A percentile compares a stretch with the other conserved stretches of the same genome.
phyloP scores from a whole-genome alignment of 2,797 vertebrate genomes.

The Neostethus bicornis region DNA sequence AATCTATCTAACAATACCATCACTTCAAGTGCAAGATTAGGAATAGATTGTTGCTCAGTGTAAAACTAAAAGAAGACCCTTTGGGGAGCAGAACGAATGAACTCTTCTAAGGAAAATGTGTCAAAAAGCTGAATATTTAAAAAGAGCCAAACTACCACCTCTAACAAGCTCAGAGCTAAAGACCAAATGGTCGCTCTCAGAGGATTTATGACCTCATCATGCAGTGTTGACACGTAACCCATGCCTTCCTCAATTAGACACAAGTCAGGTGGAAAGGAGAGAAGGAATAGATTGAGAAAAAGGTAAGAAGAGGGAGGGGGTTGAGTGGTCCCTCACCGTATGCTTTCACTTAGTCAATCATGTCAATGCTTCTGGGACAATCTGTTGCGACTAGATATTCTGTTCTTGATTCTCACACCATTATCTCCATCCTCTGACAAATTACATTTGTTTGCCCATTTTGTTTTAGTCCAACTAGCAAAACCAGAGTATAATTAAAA shows the following conservation, averaged over 20 bases:
- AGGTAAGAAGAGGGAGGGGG: background rate
- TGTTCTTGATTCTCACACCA: background rate
- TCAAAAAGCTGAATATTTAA: background rate
- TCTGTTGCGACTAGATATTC: background rate
- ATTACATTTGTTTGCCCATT: conserved; percentile 2
- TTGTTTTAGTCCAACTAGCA: background rate
- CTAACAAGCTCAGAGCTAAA: background rate
- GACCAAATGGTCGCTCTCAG: background rate
- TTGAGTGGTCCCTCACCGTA: background rate
- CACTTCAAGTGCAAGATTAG: too few relatives aligned
- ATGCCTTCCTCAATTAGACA: background rate
- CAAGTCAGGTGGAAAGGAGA: background rate
- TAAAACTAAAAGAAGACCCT: too few relatives aligned
- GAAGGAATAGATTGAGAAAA: background rate
- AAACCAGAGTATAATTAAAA: background rate
- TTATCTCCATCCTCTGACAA: background rate
- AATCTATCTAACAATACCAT: too few relatives aligned
- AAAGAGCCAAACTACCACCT: background rate
- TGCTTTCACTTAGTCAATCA: conserved; percentile 4
- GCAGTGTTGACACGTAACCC: background rate
- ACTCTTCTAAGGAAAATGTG: too few relatives aligned
- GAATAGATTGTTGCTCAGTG: too few relatives aligned
- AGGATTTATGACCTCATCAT: background rate
- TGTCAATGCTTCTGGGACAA: background rate
- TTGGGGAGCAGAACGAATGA: too few relatives aligned